Evolutionary conservation across 2,113 vertebrate genomes (phyloP).

Genomic region (Neoarius graeffei): DNA sequence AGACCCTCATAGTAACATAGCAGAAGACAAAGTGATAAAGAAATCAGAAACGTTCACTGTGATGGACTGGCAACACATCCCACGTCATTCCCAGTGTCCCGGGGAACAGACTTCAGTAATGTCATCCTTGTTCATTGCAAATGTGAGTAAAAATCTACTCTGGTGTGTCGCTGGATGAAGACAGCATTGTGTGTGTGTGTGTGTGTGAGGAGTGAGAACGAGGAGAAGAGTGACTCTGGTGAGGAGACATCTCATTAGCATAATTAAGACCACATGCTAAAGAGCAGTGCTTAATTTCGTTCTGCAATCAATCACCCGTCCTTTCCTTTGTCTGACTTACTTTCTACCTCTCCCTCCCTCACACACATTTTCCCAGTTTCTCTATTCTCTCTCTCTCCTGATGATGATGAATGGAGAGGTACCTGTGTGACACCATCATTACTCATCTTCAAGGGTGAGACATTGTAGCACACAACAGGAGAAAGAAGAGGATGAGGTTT

Average conservation of each 20-base stretch:
- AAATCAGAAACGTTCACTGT: not conserved
- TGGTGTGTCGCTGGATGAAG: conserved; percentile 35
- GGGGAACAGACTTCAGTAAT: not conserved
- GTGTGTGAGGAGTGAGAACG: conserved; percentile 42
- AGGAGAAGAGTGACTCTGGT: conserved; percentile 50
- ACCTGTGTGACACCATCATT: conserved; percentile 55
- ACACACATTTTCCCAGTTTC: conserved; percentile 36
- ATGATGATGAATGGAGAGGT: conserved; percentile 57
- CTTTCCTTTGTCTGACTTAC: conserved; percentile 26
- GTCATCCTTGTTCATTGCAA: not conserved
- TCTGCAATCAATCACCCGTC: conserved; percentile 57
- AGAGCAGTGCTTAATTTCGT: conserved; percentile 66
- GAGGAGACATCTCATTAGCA: conserved; percentile 62
- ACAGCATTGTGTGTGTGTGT: conserved; percentile 27
- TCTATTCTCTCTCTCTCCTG: conserved; percentile 30
- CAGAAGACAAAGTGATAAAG: not conserved
- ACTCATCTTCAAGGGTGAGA: conserved; percentile 55
- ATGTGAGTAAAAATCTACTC: not conserved
- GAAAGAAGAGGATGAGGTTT: conserved; percentile 36
- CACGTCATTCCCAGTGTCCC: not conserved
- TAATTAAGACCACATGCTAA: conserved; percentile 73
- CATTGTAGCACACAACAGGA: conserved; percentile 21
- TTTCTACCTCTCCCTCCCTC: conserved; percentile 30
- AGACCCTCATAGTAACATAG: not conserved
- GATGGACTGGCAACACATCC: not conserved